Evolutionary conservation across 2,797 vertebrate species (phyloP), one percentile per base, ranked within the genome.

Genomic region (Streptopelia turtur): DNA sequence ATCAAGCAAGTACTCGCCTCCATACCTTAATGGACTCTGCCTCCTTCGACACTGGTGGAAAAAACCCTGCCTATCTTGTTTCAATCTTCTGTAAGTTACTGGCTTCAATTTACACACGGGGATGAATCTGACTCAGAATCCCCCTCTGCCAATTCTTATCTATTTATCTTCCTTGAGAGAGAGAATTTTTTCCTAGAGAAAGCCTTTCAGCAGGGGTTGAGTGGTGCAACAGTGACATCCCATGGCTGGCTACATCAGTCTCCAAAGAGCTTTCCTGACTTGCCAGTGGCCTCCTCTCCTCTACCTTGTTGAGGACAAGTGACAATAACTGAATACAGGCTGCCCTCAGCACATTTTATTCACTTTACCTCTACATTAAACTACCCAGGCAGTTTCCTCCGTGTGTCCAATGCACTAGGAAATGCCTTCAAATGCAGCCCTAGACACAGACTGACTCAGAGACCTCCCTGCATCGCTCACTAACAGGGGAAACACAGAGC

Each of bases 151-250:
- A 65, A 1, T 80, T 93, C 86, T 79, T 81, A 76, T 22, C 80
- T 69, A 85, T 95, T 95, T 91, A 81, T 95, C 86, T 89, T 88
- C 79, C 68, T 87, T 65, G 75, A 83, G 59, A 79, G 49, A 87
- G 28, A 56, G 61, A 33, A 10, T 90, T 82, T 92, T 82, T 82
- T 65, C 11, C 60, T 47, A 41, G 50, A 80, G 59, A 94, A 69
- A 3, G 0, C 61, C 66, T 79, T 94, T 81, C 50, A 75, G 35
- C 21, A 88, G n/a, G 35, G 79, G 37, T 60, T 97, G 83, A 85
- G 78, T 77, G 96, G 98, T 95, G 94, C 97, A 98, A 98, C 96
- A 98, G 96, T 98, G 98, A 98, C 98, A 98, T 98, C 98, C 91
- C 6, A 95, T 97, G 98, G 97, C 83, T 83, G 56, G 64, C 89